Conservation (phyloP, 2,888 invertebrate species). For the Diadegma fenestrale region DNA sequence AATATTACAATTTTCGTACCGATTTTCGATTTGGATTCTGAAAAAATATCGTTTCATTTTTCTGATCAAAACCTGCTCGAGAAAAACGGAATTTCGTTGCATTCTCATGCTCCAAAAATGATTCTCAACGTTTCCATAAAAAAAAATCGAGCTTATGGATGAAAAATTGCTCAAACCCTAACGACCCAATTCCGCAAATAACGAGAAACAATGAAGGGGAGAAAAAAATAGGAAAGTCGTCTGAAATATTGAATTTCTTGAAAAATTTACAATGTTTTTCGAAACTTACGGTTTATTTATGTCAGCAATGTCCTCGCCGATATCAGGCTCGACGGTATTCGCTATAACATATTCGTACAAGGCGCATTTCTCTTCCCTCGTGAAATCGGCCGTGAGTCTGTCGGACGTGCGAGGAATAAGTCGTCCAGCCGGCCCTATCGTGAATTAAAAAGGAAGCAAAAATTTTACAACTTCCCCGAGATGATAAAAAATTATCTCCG, state of each 20-base stretch:
- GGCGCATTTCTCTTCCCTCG: conserved; percentile 81
- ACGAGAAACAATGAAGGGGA: too few relatives aligned
- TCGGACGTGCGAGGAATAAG: conserved; percentile 83
- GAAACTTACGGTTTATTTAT: conserved; percentile 77
- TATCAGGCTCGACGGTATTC: conserved; percentile 79
- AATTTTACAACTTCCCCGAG: conserved; percentile 6
- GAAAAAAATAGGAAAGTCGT: too few relatives aligned
- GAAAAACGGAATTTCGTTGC: too few relatives aligned
- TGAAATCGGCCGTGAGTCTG: conserved; percentile 83
- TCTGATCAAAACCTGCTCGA: too few relatives aligned
- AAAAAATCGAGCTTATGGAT: too few relatives aligned
- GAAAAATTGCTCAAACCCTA: too few relatives aligned
- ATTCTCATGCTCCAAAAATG: not conserved
- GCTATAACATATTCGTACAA: conserved; percentile 83
- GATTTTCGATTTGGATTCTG: too few relatives aligned
- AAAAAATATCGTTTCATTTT: too few relatives aligned
- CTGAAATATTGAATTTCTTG: too few relatives aligned
- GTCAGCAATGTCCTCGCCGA: conserved; percentile 80
- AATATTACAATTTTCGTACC: too few relatives aligned
- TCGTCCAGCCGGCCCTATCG: conserved; percentile 80
- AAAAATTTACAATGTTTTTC: too few relatives aligned
- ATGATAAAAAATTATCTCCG: not conserved
- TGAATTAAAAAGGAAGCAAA: conserved; percentile 74
- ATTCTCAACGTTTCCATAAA: not conserved
- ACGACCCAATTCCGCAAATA: too few relatives aligned